Conservation (phyloP, 1,140 invertebrate species). For the Conus ventricosus region DNA sequence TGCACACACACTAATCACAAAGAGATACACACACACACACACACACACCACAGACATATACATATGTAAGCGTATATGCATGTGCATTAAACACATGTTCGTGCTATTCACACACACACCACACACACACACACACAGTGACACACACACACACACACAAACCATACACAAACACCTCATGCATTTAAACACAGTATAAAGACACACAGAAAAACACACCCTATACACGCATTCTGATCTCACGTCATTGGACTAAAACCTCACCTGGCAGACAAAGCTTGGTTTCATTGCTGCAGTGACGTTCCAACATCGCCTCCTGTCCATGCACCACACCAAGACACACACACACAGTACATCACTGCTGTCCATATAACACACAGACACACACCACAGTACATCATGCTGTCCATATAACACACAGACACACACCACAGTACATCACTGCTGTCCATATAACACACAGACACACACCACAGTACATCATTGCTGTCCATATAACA, state of each 20-base stretch:
- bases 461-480: too few species aligned
- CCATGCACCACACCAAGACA: neutral
- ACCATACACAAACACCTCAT: neutral
- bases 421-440: too few species aligned
- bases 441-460: too few species aligned
- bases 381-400: neutral
- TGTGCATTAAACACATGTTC: neutral
- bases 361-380: too few species aligned
- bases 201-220: neutral
- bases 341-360: neutral
- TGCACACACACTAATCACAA: neutral
- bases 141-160: neutral
- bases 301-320: neutral
- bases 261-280: constrained; percentile 15
- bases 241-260: neutral
- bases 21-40: neutral
- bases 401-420: too few species aligned
- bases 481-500: too few species aligned
- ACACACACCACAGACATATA: constrained; percentile 9
- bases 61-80: neutral
- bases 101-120: too few species aligned
- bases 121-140: neutral
- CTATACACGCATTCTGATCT: too few species aligned
- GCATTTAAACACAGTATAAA: neutral
- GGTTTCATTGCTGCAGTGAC: constrained; percentile 3